Evolutionary conservation across 2,113 vertebrate species (phyloP).

Genomic region (Ranitomeya variabilis): DNA sequence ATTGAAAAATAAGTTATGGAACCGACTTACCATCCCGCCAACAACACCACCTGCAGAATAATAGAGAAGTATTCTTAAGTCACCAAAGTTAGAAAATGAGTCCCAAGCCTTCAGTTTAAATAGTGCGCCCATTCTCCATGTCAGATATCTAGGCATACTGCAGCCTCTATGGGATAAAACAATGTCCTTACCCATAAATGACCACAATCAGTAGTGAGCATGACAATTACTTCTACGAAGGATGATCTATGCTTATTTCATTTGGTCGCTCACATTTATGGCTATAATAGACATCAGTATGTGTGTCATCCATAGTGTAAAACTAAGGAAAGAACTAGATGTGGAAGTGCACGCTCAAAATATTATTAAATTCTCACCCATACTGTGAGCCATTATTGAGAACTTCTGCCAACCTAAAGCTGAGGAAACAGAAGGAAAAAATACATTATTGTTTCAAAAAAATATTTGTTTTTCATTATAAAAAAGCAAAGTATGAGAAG

Average conservation of each 20-base stretch:
- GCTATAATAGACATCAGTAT: too few species aligned
- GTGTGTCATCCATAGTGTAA: background rate
- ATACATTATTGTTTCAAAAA: too few species aligned
- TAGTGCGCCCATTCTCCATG: background rate
- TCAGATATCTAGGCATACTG: too few species aligned
- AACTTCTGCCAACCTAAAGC: constrained; percentile 86
- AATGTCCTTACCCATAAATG: too few species aligned
- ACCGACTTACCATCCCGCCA: constrained; percentile 72
- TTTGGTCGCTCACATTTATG: background rate
- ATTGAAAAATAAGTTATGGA: background rate
- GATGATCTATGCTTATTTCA: background rate
- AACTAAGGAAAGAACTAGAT: background rate
- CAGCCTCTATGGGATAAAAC: too few species aligned
- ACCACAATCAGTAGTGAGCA: too few species aligned
- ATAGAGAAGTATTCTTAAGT: background rate
- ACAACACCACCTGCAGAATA: constrained; percentile 72
- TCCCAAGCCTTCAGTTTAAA: too few species aligned
- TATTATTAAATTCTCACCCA: constrained; percentile 79
- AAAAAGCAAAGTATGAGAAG: too few species aligned
- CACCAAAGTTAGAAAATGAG: background rate
- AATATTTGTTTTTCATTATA: too few species aligned
- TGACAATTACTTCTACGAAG: too few species aligned
- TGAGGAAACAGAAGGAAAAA: constrained; percentile 69
- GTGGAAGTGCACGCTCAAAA: too few species aligned
- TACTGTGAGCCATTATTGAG: constrained; percentile 88